These are phyloP conservation scores for Tenthredo amoena DNA, from an alignment of 2,888 invertebrate species.

Conservation along the genomic window DNA sequence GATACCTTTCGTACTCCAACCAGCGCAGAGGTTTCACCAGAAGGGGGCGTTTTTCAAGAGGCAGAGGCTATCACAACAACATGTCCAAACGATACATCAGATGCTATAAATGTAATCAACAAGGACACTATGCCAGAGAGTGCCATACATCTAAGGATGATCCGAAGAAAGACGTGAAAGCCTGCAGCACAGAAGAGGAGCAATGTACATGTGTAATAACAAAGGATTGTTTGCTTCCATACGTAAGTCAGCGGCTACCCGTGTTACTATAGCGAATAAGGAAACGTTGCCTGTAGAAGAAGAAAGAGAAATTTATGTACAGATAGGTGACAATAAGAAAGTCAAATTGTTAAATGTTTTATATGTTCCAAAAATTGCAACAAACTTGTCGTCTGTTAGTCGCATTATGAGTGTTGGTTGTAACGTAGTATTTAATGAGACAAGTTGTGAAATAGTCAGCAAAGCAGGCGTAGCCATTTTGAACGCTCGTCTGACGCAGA, in stretches of 20 bases:
- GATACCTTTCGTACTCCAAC: background rate
- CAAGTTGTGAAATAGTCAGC: background rate
- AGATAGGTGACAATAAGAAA: slow-evolving; percentile 38
- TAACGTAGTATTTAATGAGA: background rate
- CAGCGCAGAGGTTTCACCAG: background rate
- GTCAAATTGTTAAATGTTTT: slow-evolving; percentile 51
- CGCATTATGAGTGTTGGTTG: slow-evolving; percentile 51
- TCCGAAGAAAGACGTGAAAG: background rate
- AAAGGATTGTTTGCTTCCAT: background rate
- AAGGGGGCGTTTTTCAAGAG: background rate
- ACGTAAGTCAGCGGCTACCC: background rate
- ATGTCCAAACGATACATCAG: too few relatives aligned
- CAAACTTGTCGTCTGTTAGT: slow-evolving; percentile 59
- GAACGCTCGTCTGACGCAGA: too few relatives aligned
- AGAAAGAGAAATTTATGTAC: slow-evolving; percentile 56
- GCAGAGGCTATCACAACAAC: background rate
- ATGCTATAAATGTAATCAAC: background rate
- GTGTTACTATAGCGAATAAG: slow-evolving; percentile 53
- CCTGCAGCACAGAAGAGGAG: background rate
- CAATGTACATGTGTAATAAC: slow-evolving; percentile 59
- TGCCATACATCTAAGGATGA: background rate
- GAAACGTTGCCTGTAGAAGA: slow-evolving; percentile 52
- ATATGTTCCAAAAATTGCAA: slow-evolving; percentile 54
- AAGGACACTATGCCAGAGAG: background rate
- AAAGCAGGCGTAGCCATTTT: background rate